Conservation (phyloP, 1,140 invertebrate species). For the Sinella curviseta region DNA sequence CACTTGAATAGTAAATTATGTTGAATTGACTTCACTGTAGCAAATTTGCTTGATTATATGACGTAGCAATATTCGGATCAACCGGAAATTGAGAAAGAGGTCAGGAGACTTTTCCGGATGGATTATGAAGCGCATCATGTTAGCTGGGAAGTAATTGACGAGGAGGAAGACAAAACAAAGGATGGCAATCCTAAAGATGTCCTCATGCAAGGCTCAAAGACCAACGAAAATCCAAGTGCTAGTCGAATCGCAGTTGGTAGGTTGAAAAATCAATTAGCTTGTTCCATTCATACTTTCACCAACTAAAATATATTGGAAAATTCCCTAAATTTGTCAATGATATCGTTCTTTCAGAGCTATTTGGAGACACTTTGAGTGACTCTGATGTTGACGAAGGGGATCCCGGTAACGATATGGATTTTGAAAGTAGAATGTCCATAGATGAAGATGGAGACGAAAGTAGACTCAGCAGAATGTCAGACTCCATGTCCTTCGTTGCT, state of each 20-base stretch:
- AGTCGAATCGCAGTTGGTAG: conserved; percentile 49
- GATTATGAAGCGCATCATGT: conserved; percentile 89
- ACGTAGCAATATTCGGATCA: conserved; percentile 78
- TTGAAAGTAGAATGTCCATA: conserved; percentile 72
- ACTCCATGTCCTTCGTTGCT: conserved; percentile 64
- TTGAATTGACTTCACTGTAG: neutral
- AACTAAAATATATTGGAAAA: conserved; percentile 19
- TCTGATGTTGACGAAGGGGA: conserved; percentile 63
- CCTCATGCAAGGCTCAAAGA: conserved; percentile 47
- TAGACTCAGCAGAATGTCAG: conserved; percentile 62
- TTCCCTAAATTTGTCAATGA: conserved; percentile 50
- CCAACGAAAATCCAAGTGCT: conserved; percentile 44
- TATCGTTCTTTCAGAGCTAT: conserved; percentile 71
- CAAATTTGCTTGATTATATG: neutral
- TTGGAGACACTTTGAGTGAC: conserved; percentile 65
- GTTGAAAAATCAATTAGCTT: conserved; percentile 25
- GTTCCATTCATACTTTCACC: conserved; percentile 34
- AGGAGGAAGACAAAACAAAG: conserved; percentile 68
- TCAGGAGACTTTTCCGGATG: conserved; percentile 82
- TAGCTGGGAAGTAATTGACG: conserved; percentile 88
- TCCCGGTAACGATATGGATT: conserved; percentile 69
- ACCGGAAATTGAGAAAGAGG: conserved; percentile 96
- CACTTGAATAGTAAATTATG: neutral
- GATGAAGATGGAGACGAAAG: conserved; percentile 74
- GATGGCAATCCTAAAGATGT: conserved; percentile 40